Percentiles rank a stretch among this genome's conserved stretches.
These are phyloP conservation scores for Sweltsa coloradensis DNA, from an alignment of 1,140 invertebrate species.

Conservation along the genomic window DNA sequence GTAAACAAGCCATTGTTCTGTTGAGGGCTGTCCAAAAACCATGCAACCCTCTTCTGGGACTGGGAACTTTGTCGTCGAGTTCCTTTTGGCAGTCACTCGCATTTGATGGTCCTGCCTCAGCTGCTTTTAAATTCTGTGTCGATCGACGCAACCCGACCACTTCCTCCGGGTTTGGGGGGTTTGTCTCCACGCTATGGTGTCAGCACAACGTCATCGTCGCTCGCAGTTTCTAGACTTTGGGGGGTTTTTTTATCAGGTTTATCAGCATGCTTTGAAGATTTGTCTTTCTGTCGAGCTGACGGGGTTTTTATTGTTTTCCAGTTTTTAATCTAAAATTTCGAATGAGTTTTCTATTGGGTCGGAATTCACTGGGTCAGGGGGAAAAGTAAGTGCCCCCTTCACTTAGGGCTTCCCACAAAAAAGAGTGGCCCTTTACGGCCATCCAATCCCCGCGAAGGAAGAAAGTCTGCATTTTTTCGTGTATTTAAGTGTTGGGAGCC, in stretches of 20 bases:
- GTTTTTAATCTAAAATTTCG: neutral
- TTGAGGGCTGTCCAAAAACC: no score
- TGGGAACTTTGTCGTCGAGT: no score
- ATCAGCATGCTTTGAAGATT: constrained; percentile 2
- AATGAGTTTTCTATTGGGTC: constrained; percentile 7
- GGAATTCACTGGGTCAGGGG: neutral
- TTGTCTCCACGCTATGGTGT: no score
- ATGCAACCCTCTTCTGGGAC: no score
- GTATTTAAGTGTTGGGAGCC: neutral
- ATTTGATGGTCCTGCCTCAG: no score
- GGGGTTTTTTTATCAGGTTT: constrained; percentile 2
- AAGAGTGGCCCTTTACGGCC: neutral
- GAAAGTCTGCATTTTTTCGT: neutral
- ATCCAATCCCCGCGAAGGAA: neutral
- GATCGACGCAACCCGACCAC: no score
- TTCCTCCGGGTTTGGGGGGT: no score
- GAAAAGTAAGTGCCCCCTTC: constrained; percentile 1
- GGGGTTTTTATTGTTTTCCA: constrained; percentile 4
- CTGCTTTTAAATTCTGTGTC: no score
- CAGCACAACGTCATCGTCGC: constrained; percentile 6
- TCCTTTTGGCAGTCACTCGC: no score
- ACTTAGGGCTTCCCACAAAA: neutral
- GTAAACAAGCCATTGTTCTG: no score
- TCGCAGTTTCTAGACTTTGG: constrained; percentile 7
- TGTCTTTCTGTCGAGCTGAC: constrained; percentile 1